Evolutionary conservation across 2,797 vertebrate genomes (phyloP).

Genomic region (Coregonus suidteri): DNA sequence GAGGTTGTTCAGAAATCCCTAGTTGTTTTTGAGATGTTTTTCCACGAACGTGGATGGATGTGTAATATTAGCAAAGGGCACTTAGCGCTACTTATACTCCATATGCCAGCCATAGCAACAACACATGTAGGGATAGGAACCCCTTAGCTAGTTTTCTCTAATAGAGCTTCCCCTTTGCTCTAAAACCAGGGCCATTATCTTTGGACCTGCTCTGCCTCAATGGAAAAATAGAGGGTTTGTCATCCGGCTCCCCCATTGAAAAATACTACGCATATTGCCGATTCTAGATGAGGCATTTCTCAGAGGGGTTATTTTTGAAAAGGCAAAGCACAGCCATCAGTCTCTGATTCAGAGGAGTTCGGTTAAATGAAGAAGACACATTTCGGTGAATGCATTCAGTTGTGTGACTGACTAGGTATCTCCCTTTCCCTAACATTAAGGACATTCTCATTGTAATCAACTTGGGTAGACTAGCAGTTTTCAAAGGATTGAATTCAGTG

Average conservation of each 20-base stretch:
- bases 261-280: background rate
- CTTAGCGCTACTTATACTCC: too few relatives aligned
- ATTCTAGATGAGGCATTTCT: too few relatives aligned
- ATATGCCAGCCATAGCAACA: too few relatives aligned
- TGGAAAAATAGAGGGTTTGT: background rate
- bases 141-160: background rate
- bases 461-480: background rate
- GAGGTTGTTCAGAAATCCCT: background rate
- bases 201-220: background rate
- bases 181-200: slow-evolving; percentile 2
- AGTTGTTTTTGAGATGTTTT: background rate
- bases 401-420: too few relatives aligned
- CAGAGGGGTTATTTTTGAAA: background rate
- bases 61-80: too few relatives aligned
- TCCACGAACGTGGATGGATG: background rate
- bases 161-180: background rate
- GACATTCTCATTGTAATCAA: background rate
- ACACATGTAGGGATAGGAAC: too few relatives aligned
- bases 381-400: too few relatives aligned
- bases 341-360: background rate
- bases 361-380: too few relatives aligned
- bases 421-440: background rate
- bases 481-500: background rate
- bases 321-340: background rate
- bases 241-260: background rate